Evolutionary conservation across 2,888 invertebrate genomes (phyloP).

Genomic region (Brachynemurus nebulosus): DNA sequence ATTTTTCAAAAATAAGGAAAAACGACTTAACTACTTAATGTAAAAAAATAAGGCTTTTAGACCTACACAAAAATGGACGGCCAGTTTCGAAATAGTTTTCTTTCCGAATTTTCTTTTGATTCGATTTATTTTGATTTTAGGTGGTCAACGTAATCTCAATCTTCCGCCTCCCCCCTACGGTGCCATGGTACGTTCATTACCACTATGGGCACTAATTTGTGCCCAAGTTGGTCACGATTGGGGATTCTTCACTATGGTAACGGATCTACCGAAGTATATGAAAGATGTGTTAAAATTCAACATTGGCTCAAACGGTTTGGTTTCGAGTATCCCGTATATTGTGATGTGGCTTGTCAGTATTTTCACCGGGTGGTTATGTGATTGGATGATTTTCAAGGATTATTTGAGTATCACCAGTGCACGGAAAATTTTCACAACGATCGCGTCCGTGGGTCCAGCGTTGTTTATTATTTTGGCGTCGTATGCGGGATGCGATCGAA

Average conservation of each 20-base stretch:
- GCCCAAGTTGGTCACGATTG: slow-evolving; percentile 61
- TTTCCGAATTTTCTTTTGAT: no score
- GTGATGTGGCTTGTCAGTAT: slow-evolving; percentile 53
- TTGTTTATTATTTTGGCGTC: slow-evolving; percentile 46
- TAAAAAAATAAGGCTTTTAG: no score
- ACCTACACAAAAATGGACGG: no score
- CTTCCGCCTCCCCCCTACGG: slow-evolving; percentile 57
- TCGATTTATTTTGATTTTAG: slow-evolving; percentile 3
- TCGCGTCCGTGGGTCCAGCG: slow-evolving; percentile 51
- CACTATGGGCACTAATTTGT: slow-evolving; percentile 59
- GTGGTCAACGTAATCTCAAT: slow-evolving; percentile 33
- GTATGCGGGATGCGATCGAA: slow-evolving; percentile 43
- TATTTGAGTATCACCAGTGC: slow-evolving; percentile 40
- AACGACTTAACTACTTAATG: no score
- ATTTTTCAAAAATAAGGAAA: no score
- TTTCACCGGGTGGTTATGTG: slow-evolving; percentile 49
- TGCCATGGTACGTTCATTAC: slow-evolving; percentile 50
- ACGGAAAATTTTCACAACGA: slow-evolving; percentile 51
- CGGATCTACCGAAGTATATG: slow-evolving; percentile 57
- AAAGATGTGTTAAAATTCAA: slow-evolving; percentile 50
- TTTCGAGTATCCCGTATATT: slow-evolving; percentile 49
- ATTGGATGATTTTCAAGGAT: slow-evolving; percentile 46
- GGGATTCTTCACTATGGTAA: slow-evolving; percentile 57
- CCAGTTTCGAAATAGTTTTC: no score
- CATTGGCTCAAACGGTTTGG: slow-evolving; percentile 45